Percentiles rank a stretch among this genome's conserved stretches.
phyloP scores from a whole-genome alignment of 2,797 vertebrate species.

The Bradypodion pumilum region DNA sequence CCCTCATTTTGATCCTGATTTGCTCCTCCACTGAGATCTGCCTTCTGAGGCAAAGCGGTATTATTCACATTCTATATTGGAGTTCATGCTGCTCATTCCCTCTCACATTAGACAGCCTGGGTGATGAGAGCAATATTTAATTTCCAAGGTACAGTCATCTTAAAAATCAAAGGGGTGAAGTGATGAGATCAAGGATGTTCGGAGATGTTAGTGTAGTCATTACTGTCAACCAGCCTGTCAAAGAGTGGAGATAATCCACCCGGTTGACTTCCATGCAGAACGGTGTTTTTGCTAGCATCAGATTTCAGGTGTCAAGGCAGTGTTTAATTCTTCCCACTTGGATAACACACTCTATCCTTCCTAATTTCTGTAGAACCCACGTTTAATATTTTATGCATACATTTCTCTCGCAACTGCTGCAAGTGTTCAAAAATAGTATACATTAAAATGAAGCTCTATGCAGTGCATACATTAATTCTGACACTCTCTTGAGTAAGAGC shows the following conservation, averaged over 20 bases:
- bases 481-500: background rate
- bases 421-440: background rate
- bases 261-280: constrained; percentile 35
- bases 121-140: constrained; percentile 60
- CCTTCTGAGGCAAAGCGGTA: constrained; percentile 46
- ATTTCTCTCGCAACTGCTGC: background rate
- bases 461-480: background rate
- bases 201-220: constrained; percentile 54
- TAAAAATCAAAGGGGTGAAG: constrained; percentile 61
- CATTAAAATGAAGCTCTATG: background rate
- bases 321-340: constrained; percentile 25
- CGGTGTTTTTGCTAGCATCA: constrained; percentile 47
- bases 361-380: constrained; percentile 35
- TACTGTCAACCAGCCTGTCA: constrained; percentile 67
- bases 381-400: constrained; percentile 27
- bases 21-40: constrained; percentile 54
- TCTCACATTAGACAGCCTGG: constrained; percentile 50
- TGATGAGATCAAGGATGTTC: constrained; percentile 62
- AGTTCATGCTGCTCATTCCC: constrained; percentile 41
- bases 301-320: constrained; percentile 46
- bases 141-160: constrained; percentile 55
- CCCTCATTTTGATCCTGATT: constrained; percentile 60
- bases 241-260: constrained; percentile 55
- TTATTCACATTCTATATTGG: constrained; percentile 46
- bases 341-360: constrained; percentile 11